Evolutionary conservation across 2,888 invertebrate species (phyloP).

Genomic region (Hymenopus coronatus): DNA sequence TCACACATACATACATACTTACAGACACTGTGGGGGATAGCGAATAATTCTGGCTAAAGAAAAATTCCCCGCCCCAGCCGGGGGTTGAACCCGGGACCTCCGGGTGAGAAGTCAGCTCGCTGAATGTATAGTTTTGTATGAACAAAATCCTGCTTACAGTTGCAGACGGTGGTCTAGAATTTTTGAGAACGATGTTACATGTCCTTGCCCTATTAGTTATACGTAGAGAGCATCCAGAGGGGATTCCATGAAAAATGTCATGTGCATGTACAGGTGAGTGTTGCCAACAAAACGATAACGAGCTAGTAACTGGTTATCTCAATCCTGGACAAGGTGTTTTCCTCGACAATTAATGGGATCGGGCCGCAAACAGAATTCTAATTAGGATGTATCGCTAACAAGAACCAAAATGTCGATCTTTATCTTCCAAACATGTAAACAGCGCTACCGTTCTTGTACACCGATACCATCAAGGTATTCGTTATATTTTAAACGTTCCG

Average conservation of each 20-base stretch:
- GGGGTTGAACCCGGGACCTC: too few relatives aligned
- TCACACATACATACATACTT: too few relatives aligned
- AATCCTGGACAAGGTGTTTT: neutral
- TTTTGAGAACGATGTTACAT: neutral
- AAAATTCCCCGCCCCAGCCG: too few relatives aligned
- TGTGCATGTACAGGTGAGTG: neutral
- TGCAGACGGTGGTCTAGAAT: neutral
- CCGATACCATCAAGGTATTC: neutral
- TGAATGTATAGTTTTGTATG: too few relatives aligned
- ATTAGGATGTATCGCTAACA: neutral
- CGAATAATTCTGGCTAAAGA: too few relatives aligned
- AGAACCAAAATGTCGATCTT: neutral
- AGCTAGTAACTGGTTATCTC: neutral
- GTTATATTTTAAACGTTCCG: neutral
- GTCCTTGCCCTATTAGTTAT: too few relatives aligned
- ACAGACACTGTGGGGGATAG: too few relatives aligned
- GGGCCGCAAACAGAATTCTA: neutral
- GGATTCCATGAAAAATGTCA: neutral
- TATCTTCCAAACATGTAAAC: neutral
- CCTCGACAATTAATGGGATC: neutral
- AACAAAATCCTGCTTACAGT: neutral
- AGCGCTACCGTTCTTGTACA: neutral
- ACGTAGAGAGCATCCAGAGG: neutral
- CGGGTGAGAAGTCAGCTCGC: too few relatives aligned
- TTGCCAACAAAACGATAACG: neutral